phyloP scores from a whole-genome alignment of 1,140 invertebrate genomes.

The Pseudoatta argentina region DNA sequence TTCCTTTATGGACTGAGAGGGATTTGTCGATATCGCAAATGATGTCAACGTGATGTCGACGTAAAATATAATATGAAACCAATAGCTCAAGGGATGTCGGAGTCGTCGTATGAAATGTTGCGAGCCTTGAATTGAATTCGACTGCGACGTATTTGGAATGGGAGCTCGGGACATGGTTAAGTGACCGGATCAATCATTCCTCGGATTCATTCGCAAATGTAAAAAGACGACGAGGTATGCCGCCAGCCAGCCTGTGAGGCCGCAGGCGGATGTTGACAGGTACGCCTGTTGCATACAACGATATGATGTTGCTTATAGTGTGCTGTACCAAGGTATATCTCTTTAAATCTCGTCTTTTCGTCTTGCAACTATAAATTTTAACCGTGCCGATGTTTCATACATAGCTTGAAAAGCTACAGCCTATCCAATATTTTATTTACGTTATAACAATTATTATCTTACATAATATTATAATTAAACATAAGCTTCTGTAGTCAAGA shows the following conservation, averaged over 20 bases:
- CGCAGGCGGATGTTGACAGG: slow-evolving; percentile 77
- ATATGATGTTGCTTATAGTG: slow-evolving; percentile 74
- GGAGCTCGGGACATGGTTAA: neutral
- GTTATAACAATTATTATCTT: neutral
- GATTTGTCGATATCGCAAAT: neutral
- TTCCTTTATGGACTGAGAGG: neutral
- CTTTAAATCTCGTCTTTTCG: slow-evolving; percentile 27
- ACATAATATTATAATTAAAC: neutral
- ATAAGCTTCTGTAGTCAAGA: neutral
- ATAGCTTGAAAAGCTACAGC: neutral
- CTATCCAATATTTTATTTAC: neutral
- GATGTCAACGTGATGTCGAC: neutral
- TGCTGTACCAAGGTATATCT: slow-evolving; percentile 35
- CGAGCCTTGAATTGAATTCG: slow-evolving; percentile 47
- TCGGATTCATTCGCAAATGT: slow-evolving; percentile 73
- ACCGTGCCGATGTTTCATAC: neutral
- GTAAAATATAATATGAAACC: neutral
- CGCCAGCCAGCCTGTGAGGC: slow-evolving; percentile 57
- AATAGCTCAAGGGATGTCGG: neutral
- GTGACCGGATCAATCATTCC: slow-evolving; percentile 53
- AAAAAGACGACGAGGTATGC: slow-evolving; percentile 77
- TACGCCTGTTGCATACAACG: slow-evolving; percentile 76
- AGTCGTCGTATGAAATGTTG: slow-evolving; percentile 31
- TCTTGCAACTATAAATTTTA: neutral
- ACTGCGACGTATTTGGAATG: slow-evolving; percentile 12